Evolutionary conservation across 1,140 invertebrate species (phyloP).

Genomic region (Hyles euphorbiae): DNA sequence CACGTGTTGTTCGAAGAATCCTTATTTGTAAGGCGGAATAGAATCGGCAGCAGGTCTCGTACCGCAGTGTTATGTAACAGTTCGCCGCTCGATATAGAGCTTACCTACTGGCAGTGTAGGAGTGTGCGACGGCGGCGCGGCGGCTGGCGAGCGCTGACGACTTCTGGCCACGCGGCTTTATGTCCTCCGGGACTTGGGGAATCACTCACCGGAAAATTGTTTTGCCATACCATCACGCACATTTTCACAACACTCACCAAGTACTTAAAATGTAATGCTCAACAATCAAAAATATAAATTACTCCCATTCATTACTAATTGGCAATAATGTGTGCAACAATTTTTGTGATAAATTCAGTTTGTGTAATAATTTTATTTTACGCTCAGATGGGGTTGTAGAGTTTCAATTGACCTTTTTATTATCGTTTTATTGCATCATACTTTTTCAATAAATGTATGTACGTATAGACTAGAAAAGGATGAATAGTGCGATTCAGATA

Average conservation of each 20-base stretch:
- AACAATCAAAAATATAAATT: too few species aligned
- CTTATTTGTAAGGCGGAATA: slow-evolving; percentile 29
- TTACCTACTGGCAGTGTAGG: slow-evolving; percentile 15
- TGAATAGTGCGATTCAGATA: too few species aligned
- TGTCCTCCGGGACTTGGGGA: slow-evolving; percentile 25
- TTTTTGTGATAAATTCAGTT: too few species aligned
- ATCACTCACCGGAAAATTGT: slow-evolving; percentile 37
- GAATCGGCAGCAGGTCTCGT: slow-evolving; percentile 35
- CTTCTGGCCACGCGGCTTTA: slow-evolving; percentile 31
- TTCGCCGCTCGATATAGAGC: slow-evolving; percentile 49
- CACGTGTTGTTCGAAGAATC: not conserved
- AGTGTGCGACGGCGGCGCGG: slow-evolving; percentile 34
- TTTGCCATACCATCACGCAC: slow-evolving; percentile 14
- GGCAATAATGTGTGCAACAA: too few species aligned
- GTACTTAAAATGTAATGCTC: too few species aligned
- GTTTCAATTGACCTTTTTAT: too few species aligned
- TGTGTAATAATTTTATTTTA: too few species aligned
- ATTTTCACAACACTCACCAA: slow-evolving; percentile 8
- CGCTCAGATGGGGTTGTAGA: too few species aligned
- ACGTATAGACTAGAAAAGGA: too few species aligned
- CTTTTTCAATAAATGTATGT: too few species aligned
- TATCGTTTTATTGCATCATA: too few species aligned
- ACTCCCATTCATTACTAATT: too few species aligned
- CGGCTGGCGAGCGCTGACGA: slow-evolving; percentile 32
- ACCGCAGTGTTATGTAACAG: slow-evolving; percentile 64